Percentiles rank a stretch among this genome's conserved stretches.
These are phyloP conservation scores for Drosophila monieri DNA, from an alignment of 2,888 invertebrate species.

Conservation along the genomic window DNA sequence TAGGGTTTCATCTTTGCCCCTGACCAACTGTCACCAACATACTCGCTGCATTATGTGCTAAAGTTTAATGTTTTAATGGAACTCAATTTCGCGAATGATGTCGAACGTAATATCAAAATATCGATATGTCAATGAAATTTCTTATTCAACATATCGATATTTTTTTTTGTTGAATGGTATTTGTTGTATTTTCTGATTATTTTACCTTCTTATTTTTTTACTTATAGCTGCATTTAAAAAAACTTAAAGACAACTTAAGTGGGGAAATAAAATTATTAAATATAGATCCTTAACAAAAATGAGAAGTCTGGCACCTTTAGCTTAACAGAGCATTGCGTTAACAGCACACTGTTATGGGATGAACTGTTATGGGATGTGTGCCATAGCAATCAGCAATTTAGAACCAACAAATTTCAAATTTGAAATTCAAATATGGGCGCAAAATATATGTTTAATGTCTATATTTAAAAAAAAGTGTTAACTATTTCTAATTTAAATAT, in stretches of 20 bases:
- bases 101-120: too few species aligned
- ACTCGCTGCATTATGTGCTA: conserved; percentile 75
- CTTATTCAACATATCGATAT: too few species aligned
- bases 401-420: not conserved
- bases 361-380: not conserved
- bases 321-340: not conserved
- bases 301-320: not conserved
- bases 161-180: too few species aligned
- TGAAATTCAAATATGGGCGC: not conserved
- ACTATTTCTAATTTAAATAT: not conserved
- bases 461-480: not conserved
- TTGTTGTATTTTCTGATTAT: too few species aligned
- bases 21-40: conserved; percentile 34
- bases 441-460: not conserved
- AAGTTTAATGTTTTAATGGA: not conserved
- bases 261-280: too few species aligned
- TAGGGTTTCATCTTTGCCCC: not conserved
- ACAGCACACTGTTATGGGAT: not conserved
- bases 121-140: too few species aligned
- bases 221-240: too few species aligned
- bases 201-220: too few species aligned
- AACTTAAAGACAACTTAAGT: too few species aligned
- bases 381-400: not conserved
- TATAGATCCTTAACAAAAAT: not conserved
- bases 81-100: not conserved